Conservation (phyloP, 2,888 invertebrate genomes). For the Mystacides longicornis region DNA sequence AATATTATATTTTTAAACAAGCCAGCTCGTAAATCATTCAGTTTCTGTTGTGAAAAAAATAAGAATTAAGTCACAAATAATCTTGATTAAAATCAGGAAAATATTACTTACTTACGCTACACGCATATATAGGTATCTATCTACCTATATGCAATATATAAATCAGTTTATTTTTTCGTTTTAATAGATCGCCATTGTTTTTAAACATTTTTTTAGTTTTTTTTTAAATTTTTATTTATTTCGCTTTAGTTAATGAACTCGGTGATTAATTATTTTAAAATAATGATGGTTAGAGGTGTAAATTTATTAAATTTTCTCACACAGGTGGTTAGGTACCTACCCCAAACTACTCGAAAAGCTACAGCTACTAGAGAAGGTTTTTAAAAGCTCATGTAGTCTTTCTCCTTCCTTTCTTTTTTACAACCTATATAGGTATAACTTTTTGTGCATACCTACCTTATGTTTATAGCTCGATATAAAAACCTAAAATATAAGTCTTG, state of each 20-base stretch:
- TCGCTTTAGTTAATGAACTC: neutral
- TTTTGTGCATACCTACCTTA: too few relatives aligned
- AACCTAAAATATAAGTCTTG: too few relatives aligned
- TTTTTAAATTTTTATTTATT: too few relatives aligned
- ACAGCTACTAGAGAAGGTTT: too few relatives aligned
- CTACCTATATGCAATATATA: neutral
- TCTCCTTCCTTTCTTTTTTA: too few relatives aligned
- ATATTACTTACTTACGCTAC: neutral
- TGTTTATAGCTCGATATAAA: too few relatives aligned
- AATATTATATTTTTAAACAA: neutral
- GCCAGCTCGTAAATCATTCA: neutral
- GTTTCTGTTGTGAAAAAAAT: neutral
- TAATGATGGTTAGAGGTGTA: neutral
- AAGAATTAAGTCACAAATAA: slow-evolving; percentile 2
- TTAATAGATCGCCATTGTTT: neutral
- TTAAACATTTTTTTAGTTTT: too few relatives aligned
- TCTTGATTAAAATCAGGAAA: neutral
- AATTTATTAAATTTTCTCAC: neutral
- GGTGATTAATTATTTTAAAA: neutral
- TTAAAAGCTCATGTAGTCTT: too few relatives aligned
- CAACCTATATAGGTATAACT: too few relatives aligned
- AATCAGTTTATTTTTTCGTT: neutral
- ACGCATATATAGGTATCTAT: neutral
- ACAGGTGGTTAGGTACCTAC: neutral
- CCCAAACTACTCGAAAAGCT: too few relatives aligned